A percentile compares a stretch with the other conserved stretches of the same genome.
Conservation (phyloP, 2,888 invertebrate genomes). For the Chymomyza procnemis region DNA sequence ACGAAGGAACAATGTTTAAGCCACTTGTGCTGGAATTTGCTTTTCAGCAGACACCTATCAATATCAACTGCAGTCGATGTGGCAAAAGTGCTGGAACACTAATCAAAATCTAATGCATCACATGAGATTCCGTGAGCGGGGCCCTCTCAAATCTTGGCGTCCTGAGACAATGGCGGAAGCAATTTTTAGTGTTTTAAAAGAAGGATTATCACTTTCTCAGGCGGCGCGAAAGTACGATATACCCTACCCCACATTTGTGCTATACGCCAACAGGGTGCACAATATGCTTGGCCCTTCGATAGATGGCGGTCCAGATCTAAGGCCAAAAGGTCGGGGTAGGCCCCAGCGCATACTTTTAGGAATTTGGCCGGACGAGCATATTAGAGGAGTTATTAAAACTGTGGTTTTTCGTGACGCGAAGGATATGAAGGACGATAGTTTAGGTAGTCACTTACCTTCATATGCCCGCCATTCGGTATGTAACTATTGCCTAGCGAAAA, state of each 20-base stretch:
- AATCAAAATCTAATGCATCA: constrained; percentile 94
- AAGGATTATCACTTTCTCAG: constrained; percentile 92
- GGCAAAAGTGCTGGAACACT: constrained; percentile 97
- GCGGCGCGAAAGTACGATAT: constrained; percentile 96
- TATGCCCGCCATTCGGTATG: constrained; percentile 83
- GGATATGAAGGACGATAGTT: constrained; percentile 85
- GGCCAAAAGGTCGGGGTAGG: constrained; percentile 93
- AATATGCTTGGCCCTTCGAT: constrained; percentile 96
- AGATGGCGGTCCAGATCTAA: constrained; percentile 92
- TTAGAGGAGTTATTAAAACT: constrained; percentile 93
- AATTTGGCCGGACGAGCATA: constrained; percentile 96
- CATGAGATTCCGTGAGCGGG: constrained; percentile 93
- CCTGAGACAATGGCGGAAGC: constrained; percentile 97
- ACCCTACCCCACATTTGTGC: constrained; percentile 95
- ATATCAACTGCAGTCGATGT: constrained; percentile 95
- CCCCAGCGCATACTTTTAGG: constrained; percentile 94
- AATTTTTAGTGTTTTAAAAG: constrained; percentile 93
- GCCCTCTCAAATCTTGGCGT: constrained; percentile 94
- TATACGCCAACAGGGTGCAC: constrained; percentile 94
- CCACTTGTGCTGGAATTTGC: constrained; percentile 6
- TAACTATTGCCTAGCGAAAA: constrained; percentile 30
- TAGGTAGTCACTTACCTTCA: constrained; percentile 79
- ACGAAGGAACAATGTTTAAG: not conserved
- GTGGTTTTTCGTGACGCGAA: constrained; percentile 94
- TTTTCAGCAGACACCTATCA: constrained; percentile 91